Conservation (phyloP, 2,888 invertebrate genomes). For the Teinopalpus imperialis region DNA sequence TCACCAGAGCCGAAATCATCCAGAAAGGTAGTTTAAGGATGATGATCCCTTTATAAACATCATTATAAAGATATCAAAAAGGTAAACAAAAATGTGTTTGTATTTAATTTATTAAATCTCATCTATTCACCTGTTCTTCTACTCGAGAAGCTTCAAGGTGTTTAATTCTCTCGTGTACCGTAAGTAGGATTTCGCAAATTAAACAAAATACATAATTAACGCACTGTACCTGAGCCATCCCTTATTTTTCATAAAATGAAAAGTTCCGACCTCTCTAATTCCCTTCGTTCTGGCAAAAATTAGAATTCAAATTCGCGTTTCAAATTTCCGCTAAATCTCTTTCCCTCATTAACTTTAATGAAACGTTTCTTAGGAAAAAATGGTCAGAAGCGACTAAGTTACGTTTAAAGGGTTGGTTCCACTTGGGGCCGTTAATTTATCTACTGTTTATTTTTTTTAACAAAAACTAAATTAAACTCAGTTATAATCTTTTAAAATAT, state of each 20-base stretch:
- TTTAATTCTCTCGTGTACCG: background rate
- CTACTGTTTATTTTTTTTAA: background rate
- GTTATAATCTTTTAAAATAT: no score
- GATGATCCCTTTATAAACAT: no score
- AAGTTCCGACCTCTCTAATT: conserved; percentile 6
- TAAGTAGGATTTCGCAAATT: background rate
- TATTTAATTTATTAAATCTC: background rate
- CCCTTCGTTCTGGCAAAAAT: background rate
- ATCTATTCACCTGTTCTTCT: background rate
- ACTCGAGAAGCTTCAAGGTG: background rate
- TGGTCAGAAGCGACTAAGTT: conserved; percentile 3
- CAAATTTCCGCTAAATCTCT: conserved; percentile 13
- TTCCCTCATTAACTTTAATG: conserved; percentile 23
- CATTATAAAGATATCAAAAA: no score
- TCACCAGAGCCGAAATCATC: no score
- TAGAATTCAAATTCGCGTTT: conserved; percentile 15
- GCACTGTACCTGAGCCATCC: background rate
- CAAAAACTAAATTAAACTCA: background rate
- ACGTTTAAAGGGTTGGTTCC: conserved; percentile 13
- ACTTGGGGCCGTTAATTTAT: conserved; percentile 14
- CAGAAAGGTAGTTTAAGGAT: no score
- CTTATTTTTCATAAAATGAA: conserved; percentile 5
- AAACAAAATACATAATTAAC: conserved; percentile 4
- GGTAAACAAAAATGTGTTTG: background rate
- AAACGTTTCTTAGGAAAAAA: conserved; percentile 11